Evolutionary conservation across 92 coral and sea anemone species (phyloP).

Genomic region (Parazoanthus darwini): DNA sequence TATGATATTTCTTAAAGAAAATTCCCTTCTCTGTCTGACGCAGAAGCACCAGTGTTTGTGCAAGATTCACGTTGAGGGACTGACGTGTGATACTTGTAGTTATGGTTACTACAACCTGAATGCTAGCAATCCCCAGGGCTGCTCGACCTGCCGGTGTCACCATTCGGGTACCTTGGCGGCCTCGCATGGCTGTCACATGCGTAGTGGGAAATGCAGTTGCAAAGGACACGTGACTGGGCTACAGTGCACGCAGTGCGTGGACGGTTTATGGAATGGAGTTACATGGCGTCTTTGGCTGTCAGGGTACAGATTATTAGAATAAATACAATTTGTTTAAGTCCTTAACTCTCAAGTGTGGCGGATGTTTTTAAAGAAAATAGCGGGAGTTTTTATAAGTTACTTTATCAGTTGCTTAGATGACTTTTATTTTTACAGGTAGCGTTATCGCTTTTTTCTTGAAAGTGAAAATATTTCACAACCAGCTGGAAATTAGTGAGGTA

Average conservation of each 20-base stretch:
- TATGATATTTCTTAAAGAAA: not conserved
- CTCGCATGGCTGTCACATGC: slow-evolving; percentile 72
- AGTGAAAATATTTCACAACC: too few relatives aligned
- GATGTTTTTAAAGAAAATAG: too few relatives aligned
- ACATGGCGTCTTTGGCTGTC: slow-evolving; percentile 84
- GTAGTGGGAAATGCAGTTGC: slow-evolving; percentile 78
- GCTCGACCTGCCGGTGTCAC: slow-evolving; percentile 79
- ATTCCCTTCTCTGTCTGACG: not conserved
- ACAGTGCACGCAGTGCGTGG: slow-evolving; percentile 73
- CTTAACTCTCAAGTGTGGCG: not conserved
- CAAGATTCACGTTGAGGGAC: slow-evolving; percentile 75
- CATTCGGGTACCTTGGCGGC: slow-evolving; percentile 78
- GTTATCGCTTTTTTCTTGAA: too few relatives aligned
- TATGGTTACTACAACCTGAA: slow-evolving; percentile 77
- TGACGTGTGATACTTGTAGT: slow-evolving; percentile 76
- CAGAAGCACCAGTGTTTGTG: slow-evolving; percentile 76
- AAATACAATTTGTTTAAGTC: not conserved
- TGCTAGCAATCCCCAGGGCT: slow-evolving; percentile 73
- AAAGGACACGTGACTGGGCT: slow-evolving; percentile 76
- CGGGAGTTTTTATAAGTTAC: too few relatives aligned
- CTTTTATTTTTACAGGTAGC: too few relatives aligned
- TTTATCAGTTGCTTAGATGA: too few relatives aligned
- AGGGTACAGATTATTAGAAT: slow-evolving; percentile 48
- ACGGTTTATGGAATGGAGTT: slow-evolving; percentile 76
- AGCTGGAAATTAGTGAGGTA: too few relatives aligned